These are phyloP conservation scores for Trissolcus basalis DNA, from an alignment of 1,140 invertebrate species.

Conservation along the genomic window DNA sequence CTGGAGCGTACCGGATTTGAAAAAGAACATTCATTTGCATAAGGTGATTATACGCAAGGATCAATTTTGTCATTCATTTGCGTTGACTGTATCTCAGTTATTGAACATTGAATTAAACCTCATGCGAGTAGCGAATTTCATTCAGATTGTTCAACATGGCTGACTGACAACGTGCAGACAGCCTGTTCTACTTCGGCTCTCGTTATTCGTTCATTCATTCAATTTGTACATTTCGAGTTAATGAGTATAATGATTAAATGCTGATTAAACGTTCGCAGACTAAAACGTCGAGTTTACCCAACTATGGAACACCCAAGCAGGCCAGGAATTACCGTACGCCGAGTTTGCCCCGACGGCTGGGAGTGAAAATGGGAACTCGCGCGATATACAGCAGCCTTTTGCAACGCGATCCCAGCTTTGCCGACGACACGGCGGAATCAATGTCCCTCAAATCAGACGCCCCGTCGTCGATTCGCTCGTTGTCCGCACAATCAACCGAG, in stretches of 20 bases:
- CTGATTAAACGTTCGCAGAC: constrained; percentile 53
- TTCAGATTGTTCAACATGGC: no score
- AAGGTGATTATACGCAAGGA: constrained; percentile 11
- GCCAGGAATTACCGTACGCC: constrained; percentile 67
- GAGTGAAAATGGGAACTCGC: constrained; percentile 84
- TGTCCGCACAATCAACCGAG: constrained; percentile 67
- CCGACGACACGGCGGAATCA: constrained; percentile 69
- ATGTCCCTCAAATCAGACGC: constrained; percentile 71
- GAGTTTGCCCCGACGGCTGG: constrained; percentile 79
- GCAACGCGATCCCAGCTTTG: constrained; percentile 66
- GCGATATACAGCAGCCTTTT: constrained; percentile 76
- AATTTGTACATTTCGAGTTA: neutral
- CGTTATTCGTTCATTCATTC: neutral
- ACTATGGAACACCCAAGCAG: constrained; percentile 66
- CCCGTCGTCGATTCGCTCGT: constrained; percentile 69
- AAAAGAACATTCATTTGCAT: constrained; percentile 37
- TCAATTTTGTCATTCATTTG: neutral
- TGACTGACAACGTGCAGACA: no score
- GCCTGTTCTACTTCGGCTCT: no score
- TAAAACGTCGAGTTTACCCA: constrained; percentile 72
- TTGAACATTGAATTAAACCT: neutral
- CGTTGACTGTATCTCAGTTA: neutral
- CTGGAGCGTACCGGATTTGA: constrained; percentile 67
- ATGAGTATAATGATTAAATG: neutral
- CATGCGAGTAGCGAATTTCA: no score